Evolutionary conservation across 2,113 vertebrate species (phyloP), one percentile per base, ranked within the genome.

Genomic region (Typhlomys cinereus): DNA sequence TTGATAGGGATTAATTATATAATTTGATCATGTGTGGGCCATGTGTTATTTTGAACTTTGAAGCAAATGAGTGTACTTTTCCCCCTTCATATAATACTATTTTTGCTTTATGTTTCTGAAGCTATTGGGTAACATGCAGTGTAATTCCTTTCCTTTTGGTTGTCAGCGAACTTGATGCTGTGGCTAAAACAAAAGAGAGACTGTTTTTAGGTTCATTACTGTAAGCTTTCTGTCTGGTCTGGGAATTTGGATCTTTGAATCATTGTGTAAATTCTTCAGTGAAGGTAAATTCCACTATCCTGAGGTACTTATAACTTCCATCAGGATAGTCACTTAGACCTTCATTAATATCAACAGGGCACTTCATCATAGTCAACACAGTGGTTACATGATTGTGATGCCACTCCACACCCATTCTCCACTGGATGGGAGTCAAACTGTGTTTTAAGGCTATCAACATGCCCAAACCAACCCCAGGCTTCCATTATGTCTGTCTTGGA

Each of bases 331-430:
- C 41, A 36, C 76, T 92, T 79, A 31, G 54, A 66, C 67, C 61
- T 34, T 13, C 48, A 36, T 13, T 31, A 74, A 44, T 14, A 87
- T 62, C 81, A 83, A 1, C 69, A 64, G 70, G 21, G 39, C 17
- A 69, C 21, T 90, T 92, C 73, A 75, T 94, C 62, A 66, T 31
- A 34, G 20, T n/a, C n/a, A n/a, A n/a, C 83, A 71, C n/a, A 95
- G 23, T 88, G 67, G 50, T 88, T 85, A 85, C 46, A 89, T 31
- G 90, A 93, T 81, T 94, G 52, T 95, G 87, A 88, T 88, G 84
- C 20, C 15, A 75, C 34, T 81, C 25, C n/a, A 48, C 81, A 41
- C 44, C 23, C 34, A 52, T 66, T 90, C 46, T 25, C 79, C 39
- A 85, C 44, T 88, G 79, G 79, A 8, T 54, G 54, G 66, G n/a